Percentiles rank a stretch among this genome's conserved stretches.
Conservation (phyloP, 2,113 vertebrate genomes). For the Stigmatopora argus region DNA sequence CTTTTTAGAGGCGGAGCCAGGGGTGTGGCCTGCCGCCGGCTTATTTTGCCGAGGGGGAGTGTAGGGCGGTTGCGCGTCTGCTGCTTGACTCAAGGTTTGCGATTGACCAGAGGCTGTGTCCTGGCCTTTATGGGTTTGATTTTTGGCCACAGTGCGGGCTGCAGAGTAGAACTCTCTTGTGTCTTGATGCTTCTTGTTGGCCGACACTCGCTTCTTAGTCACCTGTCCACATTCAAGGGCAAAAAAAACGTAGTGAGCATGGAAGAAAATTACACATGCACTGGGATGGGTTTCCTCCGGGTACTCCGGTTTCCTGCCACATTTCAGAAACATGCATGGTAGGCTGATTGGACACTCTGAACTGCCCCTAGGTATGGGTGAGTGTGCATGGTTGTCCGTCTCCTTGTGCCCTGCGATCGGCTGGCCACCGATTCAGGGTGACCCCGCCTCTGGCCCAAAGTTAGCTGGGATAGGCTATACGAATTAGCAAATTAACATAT, state of each 20-base stretch:
- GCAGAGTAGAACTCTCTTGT: constrained; percentile 74
- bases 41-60: constrained; percentile 65
- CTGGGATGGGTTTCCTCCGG: too few species aligned
- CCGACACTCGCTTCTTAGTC: constrained; percentile 91
- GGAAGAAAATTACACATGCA: not conserved
- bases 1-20: constrained; percentile 81
- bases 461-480: too few species aligned
- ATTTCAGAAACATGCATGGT: too few species aligned
- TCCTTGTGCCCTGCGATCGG: too few species aligned
- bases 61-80: constrained; percentile 29
- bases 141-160: constrained; percentile 49
- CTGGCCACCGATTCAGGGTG: too few species aligned
- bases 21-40: constrained; percentile 52
- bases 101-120: constrained; percentile 28
- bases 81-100: constrained; percentile 45
- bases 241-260: not conserved
- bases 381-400: too few species aligned
- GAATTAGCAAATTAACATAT: too few species aligned
- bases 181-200: constrained; percentile 82
- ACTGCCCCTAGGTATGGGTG: too few species aligned
- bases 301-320: too few species aligned
- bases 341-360: too few species aligned
- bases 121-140: constrained; percentile 44
- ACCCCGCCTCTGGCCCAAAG: too few species aligned
- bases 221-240: constrained; percentile 71